Evolutionary conservation across 64 coral and sea anemone genomes (phyloP), one percentile per base, ranked within the genome.

Genomic region (Catalaphyllia jardinei): DNA sequence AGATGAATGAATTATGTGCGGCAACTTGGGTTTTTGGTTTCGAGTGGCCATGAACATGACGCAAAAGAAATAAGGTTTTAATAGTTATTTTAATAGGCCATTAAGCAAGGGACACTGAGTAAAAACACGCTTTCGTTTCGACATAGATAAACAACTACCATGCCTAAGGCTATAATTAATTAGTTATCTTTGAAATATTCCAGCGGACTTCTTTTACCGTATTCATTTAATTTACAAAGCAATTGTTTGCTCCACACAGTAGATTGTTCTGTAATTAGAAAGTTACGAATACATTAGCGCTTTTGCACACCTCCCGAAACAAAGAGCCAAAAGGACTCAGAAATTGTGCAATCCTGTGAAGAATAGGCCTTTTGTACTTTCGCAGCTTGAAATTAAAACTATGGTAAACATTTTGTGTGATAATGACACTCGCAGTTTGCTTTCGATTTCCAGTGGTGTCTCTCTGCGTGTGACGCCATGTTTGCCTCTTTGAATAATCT

Each of bases 181-280:
- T 89, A 93, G 92, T 79, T 77, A 88, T 79, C 87, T 31, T 83
- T 64, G 29, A 77, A 73, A 42, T 87, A 82, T 86, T 87, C 88
- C 88, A 86, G 61, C 62, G 88, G 71, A 87, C 82, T 80, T 64
- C 80, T 94, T 76, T 94, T 86, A 76, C 38, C 87, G 61, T 91
- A 94, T 97, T 97, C 95, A 93, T 93, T 91, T 93, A 93, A 97
- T 97, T 97, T 93, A 75, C 87, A 93, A 97, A 91, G 88, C 95
- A 71, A 93, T 97, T 97, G 95, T 97, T 79, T 76, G 51, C 71
- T 31, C 28, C 62, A 90, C 73, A 93, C 81, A 87, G 90, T 82
- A 81, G 92, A 97, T 97, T 97, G 95, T 97, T 92, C 92, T 59
- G 88, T 97, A 97, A 97, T 97, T 97, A 96, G 90, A 86, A 69